phyloP scores from a whole-genome alignment of 2,113 vertebrate genomes.

The Albula glossodonta region DNA sequence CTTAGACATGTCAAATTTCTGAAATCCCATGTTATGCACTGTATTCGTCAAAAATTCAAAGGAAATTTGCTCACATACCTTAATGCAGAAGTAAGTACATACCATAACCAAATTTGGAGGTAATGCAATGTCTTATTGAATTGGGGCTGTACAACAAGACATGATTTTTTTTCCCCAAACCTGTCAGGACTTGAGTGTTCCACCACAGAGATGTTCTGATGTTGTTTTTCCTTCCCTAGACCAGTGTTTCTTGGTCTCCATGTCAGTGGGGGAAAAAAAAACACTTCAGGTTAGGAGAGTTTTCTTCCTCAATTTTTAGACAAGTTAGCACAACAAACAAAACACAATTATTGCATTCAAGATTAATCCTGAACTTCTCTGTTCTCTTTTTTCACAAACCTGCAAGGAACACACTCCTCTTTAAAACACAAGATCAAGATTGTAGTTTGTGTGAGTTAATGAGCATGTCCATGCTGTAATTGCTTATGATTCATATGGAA shows the following conservation, averaged over 20 bases:
- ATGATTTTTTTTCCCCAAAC: too few relatives aligned
- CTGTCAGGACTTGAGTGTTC: neutral
- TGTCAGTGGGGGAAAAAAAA: neutral
- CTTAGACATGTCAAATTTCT: neutral
- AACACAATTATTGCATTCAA: slow-evolving; percentile 12
- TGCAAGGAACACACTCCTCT: neutral
- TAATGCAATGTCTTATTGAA: slow-evolving; percentile 1
- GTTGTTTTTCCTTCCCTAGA: neutral
- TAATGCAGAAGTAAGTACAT: neutral
- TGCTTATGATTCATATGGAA: neutral
- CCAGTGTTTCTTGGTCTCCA: neutral
- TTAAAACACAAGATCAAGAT: neutral
- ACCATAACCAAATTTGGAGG: neutral
- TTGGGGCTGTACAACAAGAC: neutral
- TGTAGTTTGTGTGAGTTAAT: neutral
- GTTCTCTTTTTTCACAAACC: neutral
- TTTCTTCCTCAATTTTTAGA: slow-evolving; percentile 11
- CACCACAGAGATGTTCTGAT: neutral
- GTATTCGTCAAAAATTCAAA: neutral
- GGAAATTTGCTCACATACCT: neutral
- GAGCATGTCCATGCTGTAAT: neutral
- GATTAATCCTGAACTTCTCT: slow-evolving; percentile 9
- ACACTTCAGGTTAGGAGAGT: neutral
- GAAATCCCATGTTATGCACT: neutral
- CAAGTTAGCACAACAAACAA: slow-evolving; percentile 26